Conservation (phyloP, 2,888 invertebrate genomes). For the Globia sparganii region DNA sequence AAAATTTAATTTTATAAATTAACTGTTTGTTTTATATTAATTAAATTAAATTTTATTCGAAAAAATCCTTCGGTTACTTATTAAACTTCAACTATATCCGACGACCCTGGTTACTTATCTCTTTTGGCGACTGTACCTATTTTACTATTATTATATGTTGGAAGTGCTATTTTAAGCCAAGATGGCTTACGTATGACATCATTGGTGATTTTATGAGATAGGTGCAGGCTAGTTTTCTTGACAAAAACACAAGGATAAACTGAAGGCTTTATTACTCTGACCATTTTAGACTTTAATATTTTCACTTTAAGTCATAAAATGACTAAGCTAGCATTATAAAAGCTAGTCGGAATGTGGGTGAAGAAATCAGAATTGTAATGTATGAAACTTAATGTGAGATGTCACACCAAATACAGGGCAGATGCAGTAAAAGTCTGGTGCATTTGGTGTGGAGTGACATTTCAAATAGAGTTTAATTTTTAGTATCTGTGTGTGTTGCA, state of each 20-base stretch:
- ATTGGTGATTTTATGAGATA: constrained; percentile 22
- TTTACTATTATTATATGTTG: neutral
- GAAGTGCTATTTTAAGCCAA: constrained; percentile 7
- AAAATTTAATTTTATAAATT: too few relatives aligned
- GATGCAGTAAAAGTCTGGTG: too few relatives aligned
- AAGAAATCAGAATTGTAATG: neutral
- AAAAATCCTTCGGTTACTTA: too few relatives aligned
- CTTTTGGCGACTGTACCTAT: too few relatives aligned
- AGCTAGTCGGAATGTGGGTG: neutral
- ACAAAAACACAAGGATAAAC: neutral
- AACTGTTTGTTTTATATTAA: too few relatives aligned
- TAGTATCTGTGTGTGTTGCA: too few relatives aligned
- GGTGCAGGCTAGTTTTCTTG: neutral
- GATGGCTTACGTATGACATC: constrained; percentile 27
- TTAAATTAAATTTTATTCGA: too few relatives aligned
- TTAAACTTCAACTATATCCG: too few relatives aligned
- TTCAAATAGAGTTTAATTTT: too few relatives aligned
- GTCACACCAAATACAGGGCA: neutral
- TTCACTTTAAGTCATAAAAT: neutral
- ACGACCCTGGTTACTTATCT: too few relatives aligned
- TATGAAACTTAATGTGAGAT: neutral
- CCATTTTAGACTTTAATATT: neutral
- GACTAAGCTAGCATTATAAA: neutral
- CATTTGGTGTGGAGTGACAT: too few relatives aligned
- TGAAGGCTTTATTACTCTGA: neutral